phyloP scores from a whole-genome alignment of 1,140 invertebrate genomes.

The Solenopsis invicta region DNA sequence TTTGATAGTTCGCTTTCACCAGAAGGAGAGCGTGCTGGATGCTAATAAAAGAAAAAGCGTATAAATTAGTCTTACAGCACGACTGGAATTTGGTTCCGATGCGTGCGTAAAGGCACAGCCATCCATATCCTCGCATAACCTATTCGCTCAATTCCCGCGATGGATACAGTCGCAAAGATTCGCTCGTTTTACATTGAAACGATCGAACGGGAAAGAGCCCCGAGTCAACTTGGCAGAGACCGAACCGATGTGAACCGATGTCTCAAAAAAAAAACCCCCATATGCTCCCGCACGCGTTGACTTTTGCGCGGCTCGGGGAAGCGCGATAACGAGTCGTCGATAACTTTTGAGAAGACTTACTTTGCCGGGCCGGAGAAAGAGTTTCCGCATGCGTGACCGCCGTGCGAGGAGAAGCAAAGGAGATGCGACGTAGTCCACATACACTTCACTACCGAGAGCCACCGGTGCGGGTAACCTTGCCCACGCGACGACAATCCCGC shows the following conservation, averaged over 20 bases:
- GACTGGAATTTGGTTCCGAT: neutral
- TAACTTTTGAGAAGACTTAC: conserved; percentile 41
- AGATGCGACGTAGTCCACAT: neutral
- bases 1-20: too few species aligned
- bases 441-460: conserved; percentile 7
- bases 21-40: too few species aligned
- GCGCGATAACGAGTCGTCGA: neutral
- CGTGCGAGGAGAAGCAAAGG: neutral
- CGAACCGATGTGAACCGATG: too few species aligned
- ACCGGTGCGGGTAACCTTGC: neutral
- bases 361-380: neutral
- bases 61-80: neutral
- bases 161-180: neutral
- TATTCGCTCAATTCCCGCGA: neutral
- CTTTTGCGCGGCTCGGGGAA: neutral
- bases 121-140: conserved; percentile 6
- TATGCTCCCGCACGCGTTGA: neutral
- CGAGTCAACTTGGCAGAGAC: neutral
- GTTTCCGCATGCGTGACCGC: neutral
- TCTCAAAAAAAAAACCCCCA: neutral
- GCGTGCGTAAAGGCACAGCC: neutral
- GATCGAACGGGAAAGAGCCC: neutral
- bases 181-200: neutral
- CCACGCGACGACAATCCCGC: neutral
- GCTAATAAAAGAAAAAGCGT: too few species aligned